Evolutionary conservation across 2,888 invertebrate genomes (phyloP), one percentile per base, ranked within the genome.

Genomic region (Glyphotaelius pellucidus): DNA sequence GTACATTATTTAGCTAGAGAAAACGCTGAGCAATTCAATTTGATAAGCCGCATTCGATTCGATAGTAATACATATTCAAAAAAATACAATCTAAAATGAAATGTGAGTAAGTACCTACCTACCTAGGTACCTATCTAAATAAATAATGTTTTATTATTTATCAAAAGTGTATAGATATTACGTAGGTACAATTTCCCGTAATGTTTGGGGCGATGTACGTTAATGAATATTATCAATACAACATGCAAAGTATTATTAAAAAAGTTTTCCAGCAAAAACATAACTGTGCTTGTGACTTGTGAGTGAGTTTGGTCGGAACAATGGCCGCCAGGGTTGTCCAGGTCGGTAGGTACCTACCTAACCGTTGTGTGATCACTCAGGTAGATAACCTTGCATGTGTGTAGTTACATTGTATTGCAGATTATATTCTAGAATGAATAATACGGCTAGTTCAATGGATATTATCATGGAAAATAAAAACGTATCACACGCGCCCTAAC

Each of bases 261-360:
- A 80, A 79, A 35, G 80, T 80, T 35, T 80, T 25, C 25, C 38
- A 67, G 88, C 80, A 35, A 32, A 86, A 89, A 67, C 86, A 86
- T 79, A 89, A 79, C 88, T 25, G 88, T 79, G 79, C 88, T 79
- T 32, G 32, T 79, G 88, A 67, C 67, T 30, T 35, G 31, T n/a
- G 79, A 89, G 31, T 87, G 38, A 86, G 30, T 47, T 89, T n/a
- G 31, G 79, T 31, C 79, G 31, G 31, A 52, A 79, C 88, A 32
- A 89, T 79, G 88, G 80, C 79, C 35, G 80, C 88, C 79, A 79
- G 88, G 67, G 79, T 89, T 32, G 88, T 47, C 87, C 42, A 87
- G 67, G 67, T n/a, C 67, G 25, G 67, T 67, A 67, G 67, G 67
- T 67, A 67, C 67, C 25, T 67, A 67, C 67, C 25, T 67, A 67